These are phyloP conservation scores for Paramormyrops kingsleyae DNA, from an alignment of 2,113 vertebrate species.

Conservation along the genomic window DNA sequence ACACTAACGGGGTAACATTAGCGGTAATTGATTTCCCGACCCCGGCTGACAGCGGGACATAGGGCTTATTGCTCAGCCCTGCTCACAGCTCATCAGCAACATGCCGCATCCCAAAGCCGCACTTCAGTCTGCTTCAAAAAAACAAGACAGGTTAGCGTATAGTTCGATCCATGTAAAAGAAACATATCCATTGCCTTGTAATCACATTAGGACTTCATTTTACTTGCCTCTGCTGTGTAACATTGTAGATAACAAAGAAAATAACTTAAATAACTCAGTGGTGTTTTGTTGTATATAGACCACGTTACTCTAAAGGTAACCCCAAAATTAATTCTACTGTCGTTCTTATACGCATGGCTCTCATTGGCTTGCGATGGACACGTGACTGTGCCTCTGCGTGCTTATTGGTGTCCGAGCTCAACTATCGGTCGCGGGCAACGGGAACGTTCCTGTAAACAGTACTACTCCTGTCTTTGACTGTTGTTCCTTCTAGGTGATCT, in stretches of 20 bases:
- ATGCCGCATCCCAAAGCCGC: not conserved
- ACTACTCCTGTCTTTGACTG: not conserved
- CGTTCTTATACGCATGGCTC: not conserved
- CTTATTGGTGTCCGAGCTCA: not conserved
- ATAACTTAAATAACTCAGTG: not conserved
- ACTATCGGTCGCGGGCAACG: not conserved
- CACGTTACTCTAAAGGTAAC: not conserved
- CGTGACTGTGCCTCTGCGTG: conserved; percentile 7
- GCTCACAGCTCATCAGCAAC: not conserved
- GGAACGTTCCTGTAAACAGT: not conserved
- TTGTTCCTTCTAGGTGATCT: not conserved
- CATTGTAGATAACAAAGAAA: conserved; percentile 12
- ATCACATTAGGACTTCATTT: not conserved
- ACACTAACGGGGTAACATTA: not conserved
- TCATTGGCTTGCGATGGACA: not conserved
- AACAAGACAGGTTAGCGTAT: not conserved
- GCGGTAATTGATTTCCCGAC: not conserved
- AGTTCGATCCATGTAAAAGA: not conserved
- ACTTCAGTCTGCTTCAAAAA: not conserved
- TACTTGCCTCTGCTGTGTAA: conserved; percentile 4
- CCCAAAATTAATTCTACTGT: not conserved
- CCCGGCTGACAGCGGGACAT: not conserved
- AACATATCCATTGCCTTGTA: not conserved
- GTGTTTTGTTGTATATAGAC: not conserved
- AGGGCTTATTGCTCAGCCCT: not conserved